phyloP scores from a whole-genome alignment of 2,888 invertebrate genomes.

The Atrina japonica region DNA sequence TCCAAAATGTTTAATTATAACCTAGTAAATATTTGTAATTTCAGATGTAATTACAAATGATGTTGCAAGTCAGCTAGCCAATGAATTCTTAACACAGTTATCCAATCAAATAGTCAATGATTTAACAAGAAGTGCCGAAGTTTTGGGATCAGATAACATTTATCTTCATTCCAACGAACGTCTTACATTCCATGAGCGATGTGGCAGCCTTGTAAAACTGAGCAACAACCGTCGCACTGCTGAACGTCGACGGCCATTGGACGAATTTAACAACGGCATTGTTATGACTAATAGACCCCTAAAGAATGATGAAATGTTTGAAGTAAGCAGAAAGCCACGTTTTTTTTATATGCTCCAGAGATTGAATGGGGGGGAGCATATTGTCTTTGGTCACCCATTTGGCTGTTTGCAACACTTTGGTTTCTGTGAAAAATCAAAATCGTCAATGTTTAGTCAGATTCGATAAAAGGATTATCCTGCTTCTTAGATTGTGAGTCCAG shows the following conservation, averaged over 20 bases:
- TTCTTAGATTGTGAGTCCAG: too few species aligned
- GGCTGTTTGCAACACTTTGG: too few species aligned
- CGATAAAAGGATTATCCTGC: too few species aligned
- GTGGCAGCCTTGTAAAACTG: slow-evolving; percentile 91
- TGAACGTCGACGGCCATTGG: slow-evolving; percentile 76
- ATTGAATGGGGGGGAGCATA: too few species aligned
- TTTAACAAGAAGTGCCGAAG: slow-evolving; percentile 61
- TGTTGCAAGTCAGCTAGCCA: slow-evolving; percentile 76
- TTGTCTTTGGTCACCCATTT: too few species aligned
- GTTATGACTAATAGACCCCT: slow-evolving; percentile 80
- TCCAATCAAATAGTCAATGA: slow-evolving; percentile 73
- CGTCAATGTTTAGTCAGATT: too few species aligned
- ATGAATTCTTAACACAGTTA: slow-evolving; percentile 71
- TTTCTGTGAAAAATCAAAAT: too few species aligned
- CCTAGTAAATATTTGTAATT: slow-evolving; percentile 14
- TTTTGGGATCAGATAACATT: slow-evolving; percentile 41
- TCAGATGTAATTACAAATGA: slow-evolving; percentile 55
- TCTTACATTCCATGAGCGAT: slow-evolving; percentile 92
- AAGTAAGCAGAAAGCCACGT: slow-evolving; percentile 62
- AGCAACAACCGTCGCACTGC: slow-evolving; percentile 75
- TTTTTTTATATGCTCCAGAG: too few species aligned
- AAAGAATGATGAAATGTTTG: slow-evolving; percentile 79
- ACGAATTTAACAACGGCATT: slow-evolving; percentile 81
- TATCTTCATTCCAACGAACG: slow-evolving; percentile 63
- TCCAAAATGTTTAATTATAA: too few species aligned